Percentiles rank a stretch among this genome's conserved stretches.
phyloP scores from a whole-genome alignment of 2,797 vertebrate species.

The Pipistrellus pygmaeus region DNA sequence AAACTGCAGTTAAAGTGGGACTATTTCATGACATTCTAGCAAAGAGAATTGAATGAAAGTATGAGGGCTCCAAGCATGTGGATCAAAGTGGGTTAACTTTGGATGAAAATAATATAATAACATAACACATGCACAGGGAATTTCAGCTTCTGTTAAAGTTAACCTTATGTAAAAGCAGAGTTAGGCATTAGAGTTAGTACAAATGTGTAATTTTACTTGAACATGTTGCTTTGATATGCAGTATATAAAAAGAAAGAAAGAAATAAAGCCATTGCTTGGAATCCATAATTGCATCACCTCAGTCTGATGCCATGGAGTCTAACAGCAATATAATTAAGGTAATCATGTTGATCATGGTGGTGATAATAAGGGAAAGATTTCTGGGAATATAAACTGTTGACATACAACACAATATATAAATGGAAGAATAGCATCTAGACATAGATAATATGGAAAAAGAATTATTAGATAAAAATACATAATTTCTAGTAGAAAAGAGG shows the following conservation, averaged over 20 bases:
- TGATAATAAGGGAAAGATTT: slow-evolving; percentile 76
- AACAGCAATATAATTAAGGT: slow-evolving; percentile 72
- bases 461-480: slow-evolving; percentile 65
- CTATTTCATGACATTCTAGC: slow-evolving; percentile 15
- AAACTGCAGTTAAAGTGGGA: not conserved
- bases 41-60: not conserved
- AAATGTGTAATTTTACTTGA: slow-evolving; percentile 32
- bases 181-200: not conserved
- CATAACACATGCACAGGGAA: not conserved
- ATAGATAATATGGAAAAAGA: slow-evolving; percentile 55
- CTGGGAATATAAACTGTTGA: slow-evolving; percentile 74
- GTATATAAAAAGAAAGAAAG: slow-evolving; percentile 37
- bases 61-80: not conserved
- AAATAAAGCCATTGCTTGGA: slow-evolving; percentile 64
- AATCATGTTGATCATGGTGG: slow-evolving; percentile 77
- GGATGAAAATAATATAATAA: slow-evolving; percentile 5
- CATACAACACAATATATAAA: slow-evolving; percentile 71
- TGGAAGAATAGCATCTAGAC: slow-evolving; percentile 69
- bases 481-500: slow-evolving; percentile 74
- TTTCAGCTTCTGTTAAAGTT: not conserved
- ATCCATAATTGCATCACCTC: slow-evolving; percentile 76
- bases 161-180: not conserved
- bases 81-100: slow-evolving; percentile 24
- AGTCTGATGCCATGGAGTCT: slow-evolving; percentile 73
- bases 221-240: slow-evolving; percentile 26